Base-by-base conservation (phyloP, 2,888 invertebrate genomes). In the Microctonus brassicae region DNA sequence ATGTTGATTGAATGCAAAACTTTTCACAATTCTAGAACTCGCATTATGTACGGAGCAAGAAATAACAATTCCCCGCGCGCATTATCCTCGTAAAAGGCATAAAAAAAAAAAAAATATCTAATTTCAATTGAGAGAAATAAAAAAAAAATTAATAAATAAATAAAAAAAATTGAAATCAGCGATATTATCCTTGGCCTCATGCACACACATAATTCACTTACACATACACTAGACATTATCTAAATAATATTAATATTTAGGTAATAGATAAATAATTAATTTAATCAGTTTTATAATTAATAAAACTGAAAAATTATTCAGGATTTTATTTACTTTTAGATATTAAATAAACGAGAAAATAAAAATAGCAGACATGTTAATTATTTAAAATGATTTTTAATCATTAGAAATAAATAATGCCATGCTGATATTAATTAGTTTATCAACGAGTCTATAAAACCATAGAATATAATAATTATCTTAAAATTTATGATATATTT, bases 301-400 rank as follows among this genome's bases (percentile, higher is more conserved):
- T n/a, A n/a, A n/a, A n/a, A n/a, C n/a, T n/a, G n/a, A n/a, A n/a
- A n/a, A n/a, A n/a, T n/a, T n/a, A n/a, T n/a, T n/a, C n/a, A n/a
- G n/a, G n/a, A n/a, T n/a, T n/a, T n/a, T n/a, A n/a, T 47, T 47
- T n/a, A 17, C 9, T n/a, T 17, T 47, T 17, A 68, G 66, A 63
- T 34, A 36, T 66, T 67, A n/a, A 29, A 29, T 29, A 29, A 29
- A 29, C 7, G 63, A 60, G 7, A 34, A 72, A 29, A 58, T 52
- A 20, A 67, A 60, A 67, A 60, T 17, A 58, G 53, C 39, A 33
- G 55, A 26, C 39, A 17, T 17, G 70, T 69, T 55, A 61, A 58
- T 55, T 53, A 33, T 34, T 60, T 53, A 52, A 58, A 76, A 78
- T 78, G 66, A 79, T 79, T 79, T 80, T 61, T 77, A 79, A 79